phyloP scores from a whole-genome alignment of 2,888 invertebrate species.

The Aradus depressus region DNA sequence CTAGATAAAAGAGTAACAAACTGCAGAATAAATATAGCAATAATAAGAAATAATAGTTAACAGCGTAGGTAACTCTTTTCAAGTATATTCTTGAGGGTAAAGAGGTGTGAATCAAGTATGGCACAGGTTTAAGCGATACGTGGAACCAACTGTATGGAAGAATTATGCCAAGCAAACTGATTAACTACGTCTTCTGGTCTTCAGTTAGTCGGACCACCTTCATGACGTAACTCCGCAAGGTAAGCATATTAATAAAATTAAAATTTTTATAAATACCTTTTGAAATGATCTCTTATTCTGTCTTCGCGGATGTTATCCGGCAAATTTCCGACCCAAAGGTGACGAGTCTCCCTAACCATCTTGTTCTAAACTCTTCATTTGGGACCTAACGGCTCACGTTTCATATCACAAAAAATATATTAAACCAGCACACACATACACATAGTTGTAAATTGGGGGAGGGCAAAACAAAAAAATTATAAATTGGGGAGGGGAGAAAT shows the following conservation, averaged over 20 bases:
- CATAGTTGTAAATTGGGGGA: slow-evolving; percentile 15
- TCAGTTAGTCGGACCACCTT: neutral
- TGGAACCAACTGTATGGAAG: too few species aligned
- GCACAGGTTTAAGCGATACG: too few species aligned
- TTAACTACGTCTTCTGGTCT: neutral
- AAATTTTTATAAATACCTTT: slow-evolving; percentile 52
- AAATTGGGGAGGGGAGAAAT: neutral
- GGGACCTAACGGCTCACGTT: slow-evolving; percentile 38
- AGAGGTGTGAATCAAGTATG: too few species aligned
- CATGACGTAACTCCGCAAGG: neutral
- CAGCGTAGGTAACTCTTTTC: too few species aligned
- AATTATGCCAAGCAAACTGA: neutral
- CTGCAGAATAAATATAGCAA: too few species aligned
- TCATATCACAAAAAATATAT: slow-evolving; percentile 28
- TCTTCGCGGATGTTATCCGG: slow-evolving; percentile 98
- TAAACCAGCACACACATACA: slow-evolving; percentile 26
- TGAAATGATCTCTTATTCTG: slow-evolving; percentile 93
- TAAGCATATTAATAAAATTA: neutral
- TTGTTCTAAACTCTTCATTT: slow-evolving; percentile 90
- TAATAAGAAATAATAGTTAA: too few species aligned
- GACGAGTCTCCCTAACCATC: slow-evolving; percentile 99
- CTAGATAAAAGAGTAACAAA: too few species aligned
- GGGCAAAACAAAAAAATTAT: neutral
- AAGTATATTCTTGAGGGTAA: too few species aligned
- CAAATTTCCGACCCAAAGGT: slow-evolving; percentile 99